A percentile compares a stretch with the other conserved stretches of the same genome.
phyloP scores from a whole-genome alignment of 2,797 vertebrate species.

The Leptodactylus fallax region DNA sequence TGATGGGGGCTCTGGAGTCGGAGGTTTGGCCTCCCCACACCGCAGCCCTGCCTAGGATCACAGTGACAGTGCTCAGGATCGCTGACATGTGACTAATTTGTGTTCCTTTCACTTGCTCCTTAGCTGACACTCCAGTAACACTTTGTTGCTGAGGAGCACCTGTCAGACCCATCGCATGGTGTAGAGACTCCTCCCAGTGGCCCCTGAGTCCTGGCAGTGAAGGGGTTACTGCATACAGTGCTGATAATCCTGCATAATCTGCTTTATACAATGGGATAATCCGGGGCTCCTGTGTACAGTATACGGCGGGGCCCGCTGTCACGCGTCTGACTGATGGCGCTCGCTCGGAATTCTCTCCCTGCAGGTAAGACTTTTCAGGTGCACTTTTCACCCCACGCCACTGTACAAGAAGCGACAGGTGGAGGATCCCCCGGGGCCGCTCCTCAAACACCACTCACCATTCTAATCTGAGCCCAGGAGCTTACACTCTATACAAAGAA shows the following conservation, averaged over 20 bases:
- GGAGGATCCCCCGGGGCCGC: background rate
- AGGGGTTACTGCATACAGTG: background rate
- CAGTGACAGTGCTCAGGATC: no score
- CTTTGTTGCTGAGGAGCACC: no score
- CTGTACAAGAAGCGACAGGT: constrained; percentile 56
- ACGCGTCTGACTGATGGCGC: constrained; percentile 36
- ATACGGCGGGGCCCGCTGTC: background rate
- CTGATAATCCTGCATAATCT: constrained; percentile 49
- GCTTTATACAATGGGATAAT: constrained; percentile 47
- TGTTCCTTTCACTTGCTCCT: no score
- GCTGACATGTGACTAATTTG: no score
- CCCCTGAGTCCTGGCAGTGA: background rate
- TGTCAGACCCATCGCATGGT: no score
- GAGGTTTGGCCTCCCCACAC: no score
- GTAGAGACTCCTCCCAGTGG: no score
- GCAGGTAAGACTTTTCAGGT: constrained; percentile 37
- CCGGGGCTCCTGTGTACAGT: background rate
- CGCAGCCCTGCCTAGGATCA: no score
- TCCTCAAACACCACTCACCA: background rate
- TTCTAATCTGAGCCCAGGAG: background rate
- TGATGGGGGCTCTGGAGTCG: no score
- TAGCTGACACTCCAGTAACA: no score
- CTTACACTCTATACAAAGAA: constrained; percentile 12
- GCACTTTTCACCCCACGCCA: constrained; percentile 52
- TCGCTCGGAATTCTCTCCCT: constrained; percentile 33